A percentile compares a stretch with the other conserved stretches of the same genome.
These are phyloP conservation scores for Timandra comae DNA, from an alignment of 2,888 invertebrate genomes.

Conservation along the genomic window DNA sequence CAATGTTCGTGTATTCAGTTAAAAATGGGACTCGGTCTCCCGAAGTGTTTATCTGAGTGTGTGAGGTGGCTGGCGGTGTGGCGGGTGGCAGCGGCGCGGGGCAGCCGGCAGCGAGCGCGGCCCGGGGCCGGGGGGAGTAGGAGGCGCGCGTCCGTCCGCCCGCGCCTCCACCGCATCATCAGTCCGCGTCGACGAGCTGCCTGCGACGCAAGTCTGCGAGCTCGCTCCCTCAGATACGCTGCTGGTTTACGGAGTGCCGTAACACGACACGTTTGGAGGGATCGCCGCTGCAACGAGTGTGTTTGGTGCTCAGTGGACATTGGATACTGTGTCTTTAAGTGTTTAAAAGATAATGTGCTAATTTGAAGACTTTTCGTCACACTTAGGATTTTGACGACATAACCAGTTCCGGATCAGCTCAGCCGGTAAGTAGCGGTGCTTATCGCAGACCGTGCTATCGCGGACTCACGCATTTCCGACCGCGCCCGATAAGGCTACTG, in stretches of 20 bases:
- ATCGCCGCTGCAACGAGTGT: slow-evolving; percentile 67
- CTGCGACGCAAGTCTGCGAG: slow-evolving; percentile 68
- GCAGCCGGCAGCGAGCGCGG: slow-evolving; percentile 29
- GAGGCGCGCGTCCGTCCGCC: slow-evolving; percentile 68
- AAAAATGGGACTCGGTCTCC: slow-evolving; percentile 69
- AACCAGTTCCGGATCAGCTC: slow-evolving; percentile 73
- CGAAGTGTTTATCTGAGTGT: slow-evolving; percentile 70
- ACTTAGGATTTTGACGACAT: slow-evolving; percentile 67
- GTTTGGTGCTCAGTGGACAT: slow-evolving; percentile 67
- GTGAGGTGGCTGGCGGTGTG: slow-evolving; percentile 44
- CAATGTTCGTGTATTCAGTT: slow-evolving; percentile 49
- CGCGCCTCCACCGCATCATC: slow-evolving; percentile 67
- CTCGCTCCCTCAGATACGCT: slow-evolving; percentile 75
- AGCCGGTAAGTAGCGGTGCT: slow-evolving; percentile 74
- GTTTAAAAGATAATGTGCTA: slow-evolving; percentile 71
- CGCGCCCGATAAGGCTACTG: slow-evolving; percentile 69
- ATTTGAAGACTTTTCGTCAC: slow-evolving; percentile 47
- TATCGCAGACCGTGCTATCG: slow-evolving; percentile 73
- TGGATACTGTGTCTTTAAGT: slow-evolving; percentile 66
- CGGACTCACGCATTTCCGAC: slow-evolving; percentile 75
- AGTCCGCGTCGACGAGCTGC: slow-evolving; percentile 72
- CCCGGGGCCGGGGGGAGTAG: slow-evolving; percentile 37
- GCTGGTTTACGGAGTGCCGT: slow-evolving; percentile 76
- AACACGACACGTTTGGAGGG: slow-evolving; percentile 78
- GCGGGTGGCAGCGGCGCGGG: slow-evolving; percentile 33